Evolutionary conservation across 2,113 vertebrate species (phyloP).

Genomic region (Phalacrocorax aristotelis): DNA sequence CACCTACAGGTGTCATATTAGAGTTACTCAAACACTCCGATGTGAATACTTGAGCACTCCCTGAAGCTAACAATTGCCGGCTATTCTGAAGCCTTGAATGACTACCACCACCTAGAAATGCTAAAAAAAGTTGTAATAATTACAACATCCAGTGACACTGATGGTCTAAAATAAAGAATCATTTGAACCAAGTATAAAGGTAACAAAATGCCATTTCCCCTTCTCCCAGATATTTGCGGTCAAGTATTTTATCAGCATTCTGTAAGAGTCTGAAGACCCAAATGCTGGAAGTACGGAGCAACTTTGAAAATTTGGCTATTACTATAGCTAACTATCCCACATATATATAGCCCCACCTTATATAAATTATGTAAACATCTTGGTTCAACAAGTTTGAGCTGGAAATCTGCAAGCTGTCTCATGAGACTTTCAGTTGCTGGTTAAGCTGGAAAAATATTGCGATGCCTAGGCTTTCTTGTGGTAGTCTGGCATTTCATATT

Average conservation of each 20-base stretch:
- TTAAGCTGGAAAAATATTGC: background rate
- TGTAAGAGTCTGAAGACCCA: background rate
- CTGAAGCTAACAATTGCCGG: background rate
- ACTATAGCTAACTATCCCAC: background rate
- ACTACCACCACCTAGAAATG: background rate
- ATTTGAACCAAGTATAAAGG: background rate
- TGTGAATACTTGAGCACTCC: background rate
- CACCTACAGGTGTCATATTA: background rate
- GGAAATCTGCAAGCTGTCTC: background rate
- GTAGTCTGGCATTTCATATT: constrained; percentile 3
- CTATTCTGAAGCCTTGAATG: background rate
- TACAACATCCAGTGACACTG: background rate
- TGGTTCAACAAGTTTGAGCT: constrained; percentile 11
- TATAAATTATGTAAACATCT: background rate
- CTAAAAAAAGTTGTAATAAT: background rate
- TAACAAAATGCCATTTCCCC: background rate
- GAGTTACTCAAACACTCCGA: background rate
- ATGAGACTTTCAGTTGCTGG: background rate
- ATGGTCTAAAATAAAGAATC: background rate
- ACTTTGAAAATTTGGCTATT: background rate
- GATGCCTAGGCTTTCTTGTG: constrained; percentile 32
- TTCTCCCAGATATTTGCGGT: background rate
- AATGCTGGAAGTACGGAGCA: background rate
- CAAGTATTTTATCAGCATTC: background rate
- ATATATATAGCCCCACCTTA: background rate